These are phyloP conservation scores for Myotis vivesi DNA, from an alignment of 2,797 vertebrate species.

Conservation along the genomic window DNA sequence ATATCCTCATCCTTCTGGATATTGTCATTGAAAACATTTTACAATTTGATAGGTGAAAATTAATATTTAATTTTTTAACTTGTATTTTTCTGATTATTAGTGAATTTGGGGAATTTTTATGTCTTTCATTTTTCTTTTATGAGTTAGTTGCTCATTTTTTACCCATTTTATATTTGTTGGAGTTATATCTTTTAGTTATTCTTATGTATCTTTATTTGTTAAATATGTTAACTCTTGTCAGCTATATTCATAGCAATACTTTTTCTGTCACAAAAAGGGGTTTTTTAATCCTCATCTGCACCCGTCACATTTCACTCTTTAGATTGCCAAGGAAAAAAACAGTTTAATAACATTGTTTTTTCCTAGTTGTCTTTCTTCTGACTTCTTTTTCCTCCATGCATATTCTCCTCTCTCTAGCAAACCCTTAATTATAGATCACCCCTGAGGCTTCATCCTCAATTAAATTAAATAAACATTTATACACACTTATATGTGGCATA, in stretches of 20 bases:
- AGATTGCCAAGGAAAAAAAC: neutral
- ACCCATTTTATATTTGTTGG: neutral
- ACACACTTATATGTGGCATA: neutral
- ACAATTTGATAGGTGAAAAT: neutral
- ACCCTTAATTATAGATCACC: neutral
- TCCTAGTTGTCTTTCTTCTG: neutral
- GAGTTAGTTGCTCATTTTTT: constrained; percentile 19
- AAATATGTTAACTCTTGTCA: constrained; percentile 12
- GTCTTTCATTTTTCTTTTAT: neutral
- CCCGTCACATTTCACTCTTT: constrained; percentile 10
- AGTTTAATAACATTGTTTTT: neutral
- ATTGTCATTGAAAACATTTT: neutral
- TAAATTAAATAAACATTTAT: neutral
- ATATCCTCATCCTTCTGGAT: neutral
- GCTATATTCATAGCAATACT: neutral
- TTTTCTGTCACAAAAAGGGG: neutral
- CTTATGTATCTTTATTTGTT: neutral
- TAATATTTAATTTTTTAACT: neutral
- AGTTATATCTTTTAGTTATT: neutral
- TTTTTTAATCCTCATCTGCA: neutral
- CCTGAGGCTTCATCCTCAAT: neutral
- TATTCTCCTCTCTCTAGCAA: neutral
- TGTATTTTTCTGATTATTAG: constrained; percentile 28
- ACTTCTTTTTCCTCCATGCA: neutral
- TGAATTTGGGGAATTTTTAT: neutral